Percentiles rank a stretch among this genome's conserved stretches.
phyloP scores from a whole-genome alignment of 2,797 vertebrate species.

The Gymnodraco acuticeps region DNA sequence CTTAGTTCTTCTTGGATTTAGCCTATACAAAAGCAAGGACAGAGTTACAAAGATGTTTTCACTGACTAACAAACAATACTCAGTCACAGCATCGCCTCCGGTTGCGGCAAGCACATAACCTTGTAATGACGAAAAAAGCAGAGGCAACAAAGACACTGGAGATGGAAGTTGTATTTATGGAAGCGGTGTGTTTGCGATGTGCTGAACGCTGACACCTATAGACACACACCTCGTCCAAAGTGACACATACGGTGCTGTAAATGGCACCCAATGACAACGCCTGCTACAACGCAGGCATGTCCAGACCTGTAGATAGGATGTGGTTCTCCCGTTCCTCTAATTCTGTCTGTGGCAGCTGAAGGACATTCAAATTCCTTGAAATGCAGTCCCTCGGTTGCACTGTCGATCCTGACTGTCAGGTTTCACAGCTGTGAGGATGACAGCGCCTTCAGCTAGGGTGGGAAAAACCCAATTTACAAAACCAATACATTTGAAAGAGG shows the following conservation, averaged over 20 bases:
- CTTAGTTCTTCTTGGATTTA: not conserved
- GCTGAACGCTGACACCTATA: constrained; percentile 42
- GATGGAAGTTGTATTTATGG: constrained; percentile 58
- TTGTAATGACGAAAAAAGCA: constrained; percentile 39
- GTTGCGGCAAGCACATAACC: constrained; percentile 27
- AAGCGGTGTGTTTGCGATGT: constrained; percentile 42
- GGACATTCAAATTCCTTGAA: constrained; percentile 46
- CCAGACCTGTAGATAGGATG: constrained; percentile 57
- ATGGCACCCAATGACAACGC: constrained; percentile 49
- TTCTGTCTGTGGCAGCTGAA: constrained; percentile 60
- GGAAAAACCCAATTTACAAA: constrained; percentile 24
- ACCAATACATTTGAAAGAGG: not conserved
- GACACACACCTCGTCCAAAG: constrained; percentile 42
- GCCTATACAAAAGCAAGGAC: not conserved
- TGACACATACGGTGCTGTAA: constrained; percentile 41
- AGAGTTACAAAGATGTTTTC: not conserved
- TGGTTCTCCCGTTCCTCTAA: constrained; percentile 66
- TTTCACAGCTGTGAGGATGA: constrained; percentile 43
- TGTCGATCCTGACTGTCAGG: constrained; percentile 52
- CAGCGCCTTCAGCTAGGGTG: not conserved
- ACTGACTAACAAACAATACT: constrained; percentile 17
- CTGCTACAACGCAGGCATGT: constrained; percentile 53
- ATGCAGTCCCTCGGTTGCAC: constrained; percentile 12
- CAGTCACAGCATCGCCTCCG: constrained; percentile 7
- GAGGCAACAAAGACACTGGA: constrained; percentile 36